A percentile compares a stretch with the other conserved stretches of the same genome.
Evolutionary conservation across 2,888 invertebrate species (phyloP).

Genomic region (Serrognathus titanus): DNA sequence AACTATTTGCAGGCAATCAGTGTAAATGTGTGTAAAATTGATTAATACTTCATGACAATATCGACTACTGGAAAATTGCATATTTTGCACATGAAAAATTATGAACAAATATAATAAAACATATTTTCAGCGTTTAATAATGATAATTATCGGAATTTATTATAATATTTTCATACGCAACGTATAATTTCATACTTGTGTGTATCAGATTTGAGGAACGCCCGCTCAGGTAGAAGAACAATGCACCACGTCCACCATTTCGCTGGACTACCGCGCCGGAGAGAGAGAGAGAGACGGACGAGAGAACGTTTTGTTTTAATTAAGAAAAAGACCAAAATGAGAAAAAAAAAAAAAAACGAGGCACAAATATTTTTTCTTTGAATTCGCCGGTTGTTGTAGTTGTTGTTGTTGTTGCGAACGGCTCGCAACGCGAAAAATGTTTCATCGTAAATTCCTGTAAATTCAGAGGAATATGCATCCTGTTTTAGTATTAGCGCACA

Average conservation of each 20-base stretch:
- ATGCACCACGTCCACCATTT: not conserved
- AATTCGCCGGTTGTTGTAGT: not conserved
- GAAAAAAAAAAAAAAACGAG: not conserved
- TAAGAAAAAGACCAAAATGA: not conserved
- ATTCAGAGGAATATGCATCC: too few species aligned
- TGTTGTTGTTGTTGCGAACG: too few species aligned
- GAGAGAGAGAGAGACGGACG: not conserved
- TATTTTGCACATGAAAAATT: slow-evolving; percentile 50
- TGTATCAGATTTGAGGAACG: slow-evolving; percentile 10
- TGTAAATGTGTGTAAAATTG: slow-evolving; percentile 32
- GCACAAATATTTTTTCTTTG: slow-evolving; percentile 3
- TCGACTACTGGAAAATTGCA: slow-evolving; percentile 52
- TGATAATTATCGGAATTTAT: slow-evolving; percentile 52
- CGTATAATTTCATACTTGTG: slow-evolving; percentile 45
- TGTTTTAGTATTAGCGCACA: too few species aligned
- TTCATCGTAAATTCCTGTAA: too few species aligned
- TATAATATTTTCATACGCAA: slow-evolving; percentile 48
- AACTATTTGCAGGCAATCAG: not conserved
- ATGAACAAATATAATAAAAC: slow-evolving; percentile 51
- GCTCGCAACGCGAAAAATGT: too few species aligned
- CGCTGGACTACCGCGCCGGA: not conserved
- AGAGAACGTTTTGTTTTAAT: slow-evolving; percentile 2
- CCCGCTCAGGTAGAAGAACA: slow-evolving; percentile 2
- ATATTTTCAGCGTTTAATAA: slow-evolving; percentile 49
- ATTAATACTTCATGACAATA: slow-evolving; percentile 47